A percentile compares a stretch with the other conserved stretches of the same genome.
Evolutionary conservation across 2,888 invertebrate genomes (phyloP).

Genomic region (Ormyrus rosae): DNA sequence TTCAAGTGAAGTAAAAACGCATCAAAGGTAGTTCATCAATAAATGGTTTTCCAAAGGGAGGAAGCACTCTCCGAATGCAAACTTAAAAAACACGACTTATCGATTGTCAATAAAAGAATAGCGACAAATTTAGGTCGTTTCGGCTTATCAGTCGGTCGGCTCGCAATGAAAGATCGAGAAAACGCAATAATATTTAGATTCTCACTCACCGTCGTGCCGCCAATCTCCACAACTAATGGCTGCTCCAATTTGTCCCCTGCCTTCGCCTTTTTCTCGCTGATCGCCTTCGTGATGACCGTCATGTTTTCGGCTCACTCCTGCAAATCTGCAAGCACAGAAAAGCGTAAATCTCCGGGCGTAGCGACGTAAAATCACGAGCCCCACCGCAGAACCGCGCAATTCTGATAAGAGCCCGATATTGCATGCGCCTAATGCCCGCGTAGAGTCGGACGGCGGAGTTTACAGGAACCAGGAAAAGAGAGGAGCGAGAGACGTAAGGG

Average conservation of each 20-base stretch:
- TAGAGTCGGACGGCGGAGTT: background rate
- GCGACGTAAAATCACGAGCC: too few species aligned
- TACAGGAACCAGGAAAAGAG: background rate
- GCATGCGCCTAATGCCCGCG: background rate
- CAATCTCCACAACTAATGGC: constrained; percentile 80
- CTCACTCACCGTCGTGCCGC: constrained; percentile 73
- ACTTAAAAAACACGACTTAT: background rate
- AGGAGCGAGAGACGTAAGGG: too few species aligned
- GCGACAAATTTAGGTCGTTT: constrained; percentile 18
- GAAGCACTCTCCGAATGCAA: too few species aligned
- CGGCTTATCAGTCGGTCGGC: background rate
- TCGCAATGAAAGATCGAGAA: too few species aligned
- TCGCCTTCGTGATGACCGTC: constrained; percentile 88
- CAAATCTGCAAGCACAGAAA: background rate
- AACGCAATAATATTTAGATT: too few species aligned
- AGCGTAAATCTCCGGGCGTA: too few species aligned
- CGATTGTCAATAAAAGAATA: constrained; percentile 24
- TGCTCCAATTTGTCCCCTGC: constrained; percentile 79
- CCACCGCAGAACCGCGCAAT: too few species aligned
- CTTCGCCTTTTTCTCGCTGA: constrained; percentile 82
- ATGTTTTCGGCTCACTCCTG: constrained; percentile 74
- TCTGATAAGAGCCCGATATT: too few species aligned
- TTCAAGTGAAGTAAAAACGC: too few species aligned
- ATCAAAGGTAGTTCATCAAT: too few species aligned
- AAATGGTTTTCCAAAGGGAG: too few species aligned